Evolutionary conservation across 2,797 vertebrate genomes (phyloP).

Genomic region (Leucoraja ocellata): DNA sequence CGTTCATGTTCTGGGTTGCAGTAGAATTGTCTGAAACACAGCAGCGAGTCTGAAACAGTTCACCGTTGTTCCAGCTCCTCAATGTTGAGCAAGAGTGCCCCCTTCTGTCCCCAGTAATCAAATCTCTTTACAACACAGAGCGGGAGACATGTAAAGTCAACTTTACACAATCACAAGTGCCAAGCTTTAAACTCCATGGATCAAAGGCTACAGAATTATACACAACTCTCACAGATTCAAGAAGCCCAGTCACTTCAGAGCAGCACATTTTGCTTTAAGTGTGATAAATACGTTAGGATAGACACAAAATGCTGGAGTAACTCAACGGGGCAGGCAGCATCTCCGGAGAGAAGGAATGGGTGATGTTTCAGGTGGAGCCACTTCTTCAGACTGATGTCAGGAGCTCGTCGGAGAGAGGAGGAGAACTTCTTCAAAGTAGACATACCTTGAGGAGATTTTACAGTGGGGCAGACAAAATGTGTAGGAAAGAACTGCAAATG

Average conservation of each 20-base stretch:
- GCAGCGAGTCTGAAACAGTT: not conserved
- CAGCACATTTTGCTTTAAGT: not conserved
- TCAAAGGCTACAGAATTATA: not conserved
- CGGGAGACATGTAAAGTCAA: not conserved
- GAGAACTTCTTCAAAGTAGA: too few species aligned
- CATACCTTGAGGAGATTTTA: too few species aligned
- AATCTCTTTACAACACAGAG: not conserved
- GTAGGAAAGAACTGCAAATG: too few species aligned
- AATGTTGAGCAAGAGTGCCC: constrained; percentile 31
- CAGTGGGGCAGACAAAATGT: too few species aligned
- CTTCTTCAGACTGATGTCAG: too few species aligned
- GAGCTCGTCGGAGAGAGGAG: too few species aligned
- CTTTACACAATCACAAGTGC: not conserved
- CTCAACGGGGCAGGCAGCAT: too few species aligned
- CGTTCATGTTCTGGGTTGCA: not conserved
- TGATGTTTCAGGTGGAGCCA: too few species aligned
- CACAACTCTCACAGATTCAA: not conserved
- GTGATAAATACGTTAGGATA: not conserved
- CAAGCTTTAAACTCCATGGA: not conserved
- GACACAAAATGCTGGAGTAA: too few species aligned
- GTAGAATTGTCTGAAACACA: not conserved
- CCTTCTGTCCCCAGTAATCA: not conserved
- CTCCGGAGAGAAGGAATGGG: too few species aligned
- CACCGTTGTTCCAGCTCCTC: not conserved
- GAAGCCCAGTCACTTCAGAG: not conserved